Percentiles rank a stretch among this genome's conserved stretches.
These are phyloP conservation scores for Maconellicoccus hirsutus DNA, from an alignment of 1,140 invertebrate genomes.

Conservation along the genomic window DNA sequence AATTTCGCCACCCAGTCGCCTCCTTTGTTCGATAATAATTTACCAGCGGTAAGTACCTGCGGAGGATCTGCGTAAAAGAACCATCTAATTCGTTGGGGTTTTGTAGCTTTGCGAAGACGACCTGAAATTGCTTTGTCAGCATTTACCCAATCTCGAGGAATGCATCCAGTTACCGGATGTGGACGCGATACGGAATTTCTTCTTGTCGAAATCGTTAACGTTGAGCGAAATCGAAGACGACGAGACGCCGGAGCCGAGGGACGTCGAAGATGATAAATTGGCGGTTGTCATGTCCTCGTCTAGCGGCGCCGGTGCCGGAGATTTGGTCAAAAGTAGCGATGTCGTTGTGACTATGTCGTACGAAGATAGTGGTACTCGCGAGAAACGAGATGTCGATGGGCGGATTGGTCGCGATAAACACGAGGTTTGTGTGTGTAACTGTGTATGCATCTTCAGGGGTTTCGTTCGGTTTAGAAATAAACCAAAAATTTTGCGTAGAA, in stretches of 20 bases:
- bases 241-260: not conserved
- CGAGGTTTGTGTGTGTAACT: not conserved
- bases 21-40: slow-evolving; percentile 53
- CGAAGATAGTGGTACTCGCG: not conserved
- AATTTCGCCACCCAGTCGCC: slow-evolving; percentile 70
- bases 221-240: slow-evolving; percentile 12
- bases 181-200: not conserved
- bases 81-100: no score
- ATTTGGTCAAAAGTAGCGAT: not conserved
- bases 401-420: not conserved
- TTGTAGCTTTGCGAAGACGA: slow-evolving; percentile 16
- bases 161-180: not conserved
- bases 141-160: not conserved
- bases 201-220: not conserved
- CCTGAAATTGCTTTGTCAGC: not conserved
- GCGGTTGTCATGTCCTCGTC: not conserved
- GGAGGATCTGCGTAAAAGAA: no score
- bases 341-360: not conserved
- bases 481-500: not conserved
- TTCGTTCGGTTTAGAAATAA: no score
- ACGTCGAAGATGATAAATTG: not conserved
- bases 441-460: no score
- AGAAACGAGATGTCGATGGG: not conserved
- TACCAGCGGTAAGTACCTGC: slow-evolving; percentile 56
- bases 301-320: no score